These are phyloP conservation scores for Prorops nasuta DNA, from an alignment of 1,140 invertebrate genomes.

Conservation along the genomic window DNA sequence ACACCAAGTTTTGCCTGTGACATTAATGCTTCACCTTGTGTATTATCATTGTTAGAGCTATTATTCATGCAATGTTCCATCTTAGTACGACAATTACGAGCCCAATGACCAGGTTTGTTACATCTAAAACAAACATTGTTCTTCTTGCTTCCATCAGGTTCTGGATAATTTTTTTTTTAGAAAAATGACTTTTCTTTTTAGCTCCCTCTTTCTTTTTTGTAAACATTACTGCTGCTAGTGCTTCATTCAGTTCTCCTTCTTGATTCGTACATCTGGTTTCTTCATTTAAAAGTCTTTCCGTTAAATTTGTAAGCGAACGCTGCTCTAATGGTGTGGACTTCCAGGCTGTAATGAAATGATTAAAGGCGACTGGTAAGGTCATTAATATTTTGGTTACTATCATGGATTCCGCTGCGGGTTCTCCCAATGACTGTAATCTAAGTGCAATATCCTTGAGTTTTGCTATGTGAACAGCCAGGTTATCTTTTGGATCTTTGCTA, in stretches of 20 bases:
- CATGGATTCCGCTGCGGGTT: slow-evolving; percentile 26
- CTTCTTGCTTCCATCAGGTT: background rate
- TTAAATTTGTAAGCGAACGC: background rate
- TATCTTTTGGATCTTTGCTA: slow-evolving; percentile 18
- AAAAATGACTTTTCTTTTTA: background rate
- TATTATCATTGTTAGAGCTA: background rate
- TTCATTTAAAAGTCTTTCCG: slow-evolving; percentile 8
- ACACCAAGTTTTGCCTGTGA: slow-evolving; percentile 3
- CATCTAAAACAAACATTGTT: slow-evolving; percentile 7
- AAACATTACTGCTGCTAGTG: slow-evolving; percentile 3
- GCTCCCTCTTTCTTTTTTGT: slow-evolving; percentile 2
- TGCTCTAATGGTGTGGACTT: slow-evolving; percentile 13
- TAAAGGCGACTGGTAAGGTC: slow-evolving; percentile 28
- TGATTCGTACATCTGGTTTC: slow-evolving; percentile 6
- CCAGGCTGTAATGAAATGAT: slow-evolving; percentile 32
- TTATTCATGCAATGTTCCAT: too few relatives aligned
- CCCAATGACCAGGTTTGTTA: slow-evolving; percentile 10
- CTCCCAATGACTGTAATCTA: slow-evolving; percentile 23
- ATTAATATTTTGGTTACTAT: slow-evolving; percentile 40
- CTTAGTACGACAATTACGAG: slow-evolving; percentile 4
- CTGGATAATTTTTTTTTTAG: background rate
- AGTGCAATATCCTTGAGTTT: slow-evolving; percentile 27
- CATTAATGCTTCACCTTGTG: slow-evolving; percentile 6
- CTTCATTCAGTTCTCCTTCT: slow-evolving; percentile 6
- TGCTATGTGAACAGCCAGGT: slow-evolving; percentile 21